Evolutionary conservation across 1,140 invertebrate species (phyloP), one percentile per base, ranked within the genome.

Genomic region (Reticulitermes speratus): DNA sequence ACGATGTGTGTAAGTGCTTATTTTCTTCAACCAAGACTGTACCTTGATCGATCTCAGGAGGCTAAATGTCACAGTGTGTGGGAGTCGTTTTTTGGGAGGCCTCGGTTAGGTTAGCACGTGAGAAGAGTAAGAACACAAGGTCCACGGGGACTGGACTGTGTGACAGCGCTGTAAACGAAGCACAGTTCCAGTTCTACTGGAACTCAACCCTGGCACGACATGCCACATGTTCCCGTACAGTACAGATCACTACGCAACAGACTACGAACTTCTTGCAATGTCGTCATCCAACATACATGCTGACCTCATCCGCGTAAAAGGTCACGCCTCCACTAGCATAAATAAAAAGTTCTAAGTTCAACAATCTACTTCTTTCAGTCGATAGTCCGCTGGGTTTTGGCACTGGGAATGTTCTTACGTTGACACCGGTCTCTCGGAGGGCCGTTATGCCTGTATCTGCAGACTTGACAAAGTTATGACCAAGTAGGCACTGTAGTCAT

Each of bases 61-160:
- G 45, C 52, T 84, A 84, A 84, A 59, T 84, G 83, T 84, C 83
- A 84, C 83, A 84, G 45, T 30, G 83, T n/a, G 83, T 30, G 45
- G 30, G 44, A 52, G 21, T 2, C 12, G 44, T 84, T 84, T 84
- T 48, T 32, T 30, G 83, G 83, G 83, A 84, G 45, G 83, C 83
- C 83, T 12, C 83, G n/a, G 30, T 52, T 8, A 52, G 83, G 83
- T 52, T 84, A 45, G 2, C n/a, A 84, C 83, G 83, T 84, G 83
- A 84, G 83, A 11, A 25, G 83, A 32, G 83, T 52, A n/a, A 25
- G 83, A 84, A 59, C 52, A n/a, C 3, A 38, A 44, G 82, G 38
- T 45, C 44, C 44, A n/a, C 83, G 30, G 38, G 14, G 38, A 45
- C 0, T n/a, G 82, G 3, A 16, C n/a, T n/a, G n/a, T n/a, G n/a